Evolutionary conservation across 2,888 invertebrate genomes (phyloP).

Genomic region (Micropterix aruncella): DNA sequence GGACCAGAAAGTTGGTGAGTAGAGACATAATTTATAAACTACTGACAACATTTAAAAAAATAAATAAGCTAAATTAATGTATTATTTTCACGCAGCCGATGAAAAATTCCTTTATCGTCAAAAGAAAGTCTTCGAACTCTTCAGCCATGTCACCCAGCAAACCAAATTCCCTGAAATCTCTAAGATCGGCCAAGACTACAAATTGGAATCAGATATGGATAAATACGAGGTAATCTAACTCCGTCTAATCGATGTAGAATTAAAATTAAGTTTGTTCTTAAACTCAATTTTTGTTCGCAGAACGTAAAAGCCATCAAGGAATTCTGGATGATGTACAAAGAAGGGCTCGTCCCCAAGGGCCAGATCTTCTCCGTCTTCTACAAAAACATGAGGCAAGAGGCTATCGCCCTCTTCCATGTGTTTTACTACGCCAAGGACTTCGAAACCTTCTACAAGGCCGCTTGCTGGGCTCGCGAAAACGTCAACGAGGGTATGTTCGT

Average conservation of each 20-base stretch:
- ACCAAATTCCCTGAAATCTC: slow-evolving; percentile 43
- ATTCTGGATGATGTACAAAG: slow-evolving; percentile 37
- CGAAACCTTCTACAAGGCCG: slow-evolving; percentile 49
- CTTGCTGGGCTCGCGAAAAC: slow-evolving; percentile 53
- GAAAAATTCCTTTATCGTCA: slow-evolving; percentile 38
- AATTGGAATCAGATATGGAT: slow-evolving; percentile 41
- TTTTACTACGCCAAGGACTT: slow-evolving; percentile 55
- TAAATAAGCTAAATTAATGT: neutral
- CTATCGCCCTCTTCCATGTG: slow-evolving; percentile 44
- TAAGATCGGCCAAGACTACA: slow-evolving; percentile 42
- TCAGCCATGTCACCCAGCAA: slow-evolving; percentile 45
- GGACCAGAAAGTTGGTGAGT: neutral
- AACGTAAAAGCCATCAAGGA: slow-evolving; percentile 42
- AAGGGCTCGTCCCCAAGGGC: slow-evolving; percentile 42
- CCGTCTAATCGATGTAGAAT: neutral
- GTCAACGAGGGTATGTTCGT: slow-evolving; percentile 64
- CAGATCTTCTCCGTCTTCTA: slow-evolving; percentile 48
- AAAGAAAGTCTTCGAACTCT: slow-evolving; percentile 38
- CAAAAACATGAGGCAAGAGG: slow-evolving; percentile 45
- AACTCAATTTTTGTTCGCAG: slow-evolving; percentile 17
- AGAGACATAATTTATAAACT: neutral
- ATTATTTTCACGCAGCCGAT: slow-evolving; percentile 23
- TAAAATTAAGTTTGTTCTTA: neutral
- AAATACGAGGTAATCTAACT: slow-evolving; percentile 34
- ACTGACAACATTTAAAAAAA: neutral